Evolutionary conservation across 1,140 invertebrate species (phyloP).

Genomic region (Drosophila trapezifrons): DNA sequence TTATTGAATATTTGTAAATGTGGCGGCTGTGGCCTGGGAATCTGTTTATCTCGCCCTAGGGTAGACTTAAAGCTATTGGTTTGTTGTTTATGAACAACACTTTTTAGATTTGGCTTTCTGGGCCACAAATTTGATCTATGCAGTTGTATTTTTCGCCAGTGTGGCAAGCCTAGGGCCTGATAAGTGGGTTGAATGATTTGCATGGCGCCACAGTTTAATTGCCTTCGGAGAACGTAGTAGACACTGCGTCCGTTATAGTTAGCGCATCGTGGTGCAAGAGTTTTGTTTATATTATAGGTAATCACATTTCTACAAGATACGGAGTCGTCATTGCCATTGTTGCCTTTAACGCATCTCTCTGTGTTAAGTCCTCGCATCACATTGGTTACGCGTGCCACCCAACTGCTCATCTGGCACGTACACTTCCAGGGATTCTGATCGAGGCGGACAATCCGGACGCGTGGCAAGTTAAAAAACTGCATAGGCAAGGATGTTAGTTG

Average conservation of each 20-base stretch:
- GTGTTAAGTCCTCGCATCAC: conserved; percentile 62
- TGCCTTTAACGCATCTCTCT: conserved; percentile 83
- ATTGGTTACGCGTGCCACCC: conserved; percentile 86
- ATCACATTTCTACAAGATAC: conserved; percentile 67
- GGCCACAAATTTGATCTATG: not conserved
- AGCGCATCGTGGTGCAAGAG: conserved; percentile 87
- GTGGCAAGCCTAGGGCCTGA: conserved; percentile 27
- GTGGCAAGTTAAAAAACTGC: conserved; percentile 86
- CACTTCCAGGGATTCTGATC: conserved; percentile 89
- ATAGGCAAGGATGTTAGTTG: conserved; percentile 86
- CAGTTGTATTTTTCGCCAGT: conserved; percentile 57
- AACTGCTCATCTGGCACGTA: conserved; percentile 87
- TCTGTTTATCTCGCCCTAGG: conserved; percentile 9
- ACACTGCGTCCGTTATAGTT: conserved; percentile 87
- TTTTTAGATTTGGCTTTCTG: not conserved
- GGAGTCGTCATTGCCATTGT: conserved; percentile 52
- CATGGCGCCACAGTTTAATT: conserved; percentile 59
- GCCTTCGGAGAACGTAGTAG: conserved; percentile 84
- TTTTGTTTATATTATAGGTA: conserved; percentile 85
- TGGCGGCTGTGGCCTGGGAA: not conserved
- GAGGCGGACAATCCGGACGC: conserved; percentile 85
- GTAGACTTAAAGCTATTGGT: conserved; percentile 24
- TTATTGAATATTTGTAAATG: conserved; percentile 50
- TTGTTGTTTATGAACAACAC: conserved; percentile 9
- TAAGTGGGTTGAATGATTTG: conserved; percentile 18